These are phyloP conservation scores for Siphlonurus alternatus DNA, from an alignment of 2,888 invertebrate species.

Conservation along the genomic window DNA sequence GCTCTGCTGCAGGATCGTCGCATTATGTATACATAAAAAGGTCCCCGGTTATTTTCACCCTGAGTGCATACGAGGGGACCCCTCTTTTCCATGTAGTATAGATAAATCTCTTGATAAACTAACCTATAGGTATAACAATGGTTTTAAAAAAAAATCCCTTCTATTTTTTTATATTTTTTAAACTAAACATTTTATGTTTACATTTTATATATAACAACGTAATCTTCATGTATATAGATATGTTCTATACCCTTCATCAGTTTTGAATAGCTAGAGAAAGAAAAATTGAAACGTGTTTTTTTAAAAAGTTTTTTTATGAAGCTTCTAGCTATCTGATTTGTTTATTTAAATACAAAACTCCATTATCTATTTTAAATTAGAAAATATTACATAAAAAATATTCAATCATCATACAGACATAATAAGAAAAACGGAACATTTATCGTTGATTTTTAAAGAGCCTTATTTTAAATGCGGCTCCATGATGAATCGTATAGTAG, in stretches of 20 bases:
- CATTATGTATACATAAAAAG: neutral
- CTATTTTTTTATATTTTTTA: neutral
- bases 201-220: neutral
- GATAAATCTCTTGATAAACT: neutral
- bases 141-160: neutral
- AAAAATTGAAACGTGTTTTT: no score
- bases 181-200: neutral
- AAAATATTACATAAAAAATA: no score
- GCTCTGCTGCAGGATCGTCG: neutral
- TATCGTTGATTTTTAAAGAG: no score
- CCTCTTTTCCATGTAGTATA: neutral
- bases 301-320: no score
- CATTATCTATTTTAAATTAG: no score
- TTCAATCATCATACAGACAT: no score
- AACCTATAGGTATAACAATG: neutral
- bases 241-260: neutral
- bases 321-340: no score
- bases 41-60: neutral
- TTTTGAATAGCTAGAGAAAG: no score
- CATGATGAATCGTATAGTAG: no score
- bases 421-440: no score
- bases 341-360: no score
- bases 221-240: neutral
- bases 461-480: no score
- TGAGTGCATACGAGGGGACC: neutral